phyloP scores from a whole-genome alignment of 2,113 vertebrate species.

The Columba livia region DNA sequence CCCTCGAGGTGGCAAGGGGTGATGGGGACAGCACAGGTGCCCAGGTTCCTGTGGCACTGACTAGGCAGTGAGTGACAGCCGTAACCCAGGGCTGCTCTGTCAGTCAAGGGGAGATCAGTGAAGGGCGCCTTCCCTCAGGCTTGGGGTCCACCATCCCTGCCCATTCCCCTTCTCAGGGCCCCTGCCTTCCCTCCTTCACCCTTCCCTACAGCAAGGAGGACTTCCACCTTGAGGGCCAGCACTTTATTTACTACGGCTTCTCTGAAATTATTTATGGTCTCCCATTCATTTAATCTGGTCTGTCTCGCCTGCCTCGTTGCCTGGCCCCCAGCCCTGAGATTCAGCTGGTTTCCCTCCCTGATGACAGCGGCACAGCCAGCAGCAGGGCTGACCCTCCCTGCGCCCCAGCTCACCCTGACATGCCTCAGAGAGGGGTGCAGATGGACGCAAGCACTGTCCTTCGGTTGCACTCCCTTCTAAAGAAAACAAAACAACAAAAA shows the following conservation, averaged over 20 bases:
- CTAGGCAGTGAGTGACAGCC: fast-evolving
- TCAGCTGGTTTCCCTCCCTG: conserved; percentile 13
- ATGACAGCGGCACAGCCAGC: not conserved
- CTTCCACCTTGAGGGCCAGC: not conserved
- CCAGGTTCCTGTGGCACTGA: not conserved
- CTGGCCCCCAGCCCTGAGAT: conserved; percentile 4
- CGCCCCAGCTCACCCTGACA: fast-evolving
- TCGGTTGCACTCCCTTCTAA: not conserved
- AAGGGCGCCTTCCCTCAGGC: not conserved
- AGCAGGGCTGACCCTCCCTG: not conserved
- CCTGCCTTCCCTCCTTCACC: not conserved
- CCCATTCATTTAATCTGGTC: not conserved
- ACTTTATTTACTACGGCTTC: not conserved
- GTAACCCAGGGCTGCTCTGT: not conserved
- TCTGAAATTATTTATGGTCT: not conserved
- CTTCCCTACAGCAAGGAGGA: not conserved
- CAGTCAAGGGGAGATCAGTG: not conserved
- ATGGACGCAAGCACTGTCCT: not conserved
- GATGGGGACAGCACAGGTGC: not conserved
- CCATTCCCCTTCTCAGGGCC: not conserved
- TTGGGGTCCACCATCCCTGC: not conserved
- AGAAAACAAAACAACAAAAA: not conserved
- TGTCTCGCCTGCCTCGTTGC: not conserved
- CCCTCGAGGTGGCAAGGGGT: not conserved
- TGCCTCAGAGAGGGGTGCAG: fast-evolving